Evolutionary conservation across 2,113 vertebrate species (phyloP), one percentile per base, ranked within the genome.

Genomic region (Merops nubicus): DNA sequence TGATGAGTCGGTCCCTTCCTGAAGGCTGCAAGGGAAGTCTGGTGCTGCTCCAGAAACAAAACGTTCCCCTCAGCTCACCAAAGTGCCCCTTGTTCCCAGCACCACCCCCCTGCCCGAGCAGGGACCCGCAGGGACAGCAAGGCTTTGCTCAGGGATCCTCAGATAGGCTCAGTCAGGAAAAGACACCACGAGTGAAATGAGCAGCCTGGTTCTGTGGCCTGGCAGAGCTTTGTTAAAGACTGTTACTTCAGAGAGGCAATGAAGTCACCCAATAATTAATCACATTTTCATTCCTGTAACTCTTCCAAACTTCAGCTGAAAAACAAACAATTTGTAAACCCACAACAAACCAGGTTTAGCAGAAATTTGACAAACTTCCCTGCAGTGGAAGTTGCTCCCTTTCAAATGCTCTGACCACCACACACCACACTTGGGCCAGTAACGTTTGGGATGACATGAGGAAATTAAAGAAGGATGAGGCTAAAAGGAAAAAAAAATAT

Each of bases 111-210:
- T 73, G 65, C 63, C 59, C 25, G 42, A 2, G n/a, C 6, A 62
- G 47, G 62, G 21, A 68, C 50, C 57, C n/a, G 72, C 40, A 48
- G 21, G 1, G 78, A 59, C 38, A n/a, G 56, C 47, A 31, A 9
- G 10, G 9, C 62, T 80, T 50, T 38, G 26, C 22, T 77, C 50
- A 43, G 25, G 54, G 74, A 74, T 40, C 45, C 47, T 73, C 67
- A 84, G 12, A 81, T 7, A 69, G 91, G 40, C 64, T 84, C 40
- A 94, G 48, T 81, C 54, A 73, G 16, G 36, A 77, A 73, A 73
- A 84, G 4, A 22, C 3, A 23, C 2, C 29, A 19, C 0, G 0
- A 69, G 34, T 16, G 64, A 65, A 69, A n/a, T 3, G 11, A 67
- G 25, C 45, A 64, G 20, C 28, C 34, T 51, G 12, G n/a, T 14